A percentile compares a stretch with the other conserved stretches of the same genome.
Evolutionary conservation across 2,113 vertebrate genomes (phyloP).

Genomic region (Epinephelus fuscoguttatus): DNA sequence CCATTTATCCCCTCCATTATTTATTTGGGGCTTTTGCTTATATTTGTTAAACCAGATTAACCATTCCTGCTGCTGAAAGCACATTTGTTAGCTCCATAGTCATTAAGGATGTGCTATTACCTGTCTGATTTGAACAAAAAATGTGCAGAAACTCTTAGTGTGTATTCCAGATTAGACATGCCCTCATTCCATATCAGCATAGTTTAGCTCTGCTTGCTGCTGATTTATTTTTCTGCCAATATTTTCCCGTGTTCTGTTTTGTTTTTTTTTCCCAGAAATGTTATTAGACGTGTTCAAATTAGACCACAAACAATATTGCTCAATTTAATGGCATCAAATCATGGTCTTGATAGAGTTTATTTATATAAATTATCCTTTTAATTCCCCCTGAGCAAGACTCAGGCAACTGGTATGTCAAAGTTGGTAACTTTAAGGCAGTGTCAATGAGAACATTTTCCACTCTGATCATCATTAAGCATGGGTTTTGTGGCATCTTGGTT

Average conservation of each 20-base stretch:
- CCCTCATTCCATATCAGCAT: conserved; percentile 3
- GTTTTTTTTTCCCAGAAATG: background rate
- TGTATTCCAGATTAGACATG: conserved; percentile 29
- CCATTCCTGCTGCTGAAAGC: conserved; percentile 58
- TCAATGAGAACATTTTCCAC: background rate
- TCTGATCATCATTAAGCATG: background rate
- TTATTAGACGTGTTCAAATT: conserved; percentile 6
- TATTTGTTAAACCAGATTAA: conserved; percentile 16
- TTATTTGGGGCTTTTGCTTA: conserved; percentile 40
- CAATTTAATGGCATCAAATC: conserved; percentile 17
- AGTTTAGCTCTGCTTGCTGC: conserved; percentile 12
- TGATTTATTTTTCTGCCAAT: conserved; percentile 17
- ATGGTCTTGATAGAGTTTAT: background rate
- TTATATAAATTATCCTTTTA: background rate
- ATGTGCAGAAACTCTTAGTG: conserved; percentile 3
- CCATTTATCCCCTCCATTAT: conserved; percentile 26
- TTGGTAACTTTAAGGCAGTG: background rate
- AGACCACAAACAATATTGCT: conserved; percentile 20
- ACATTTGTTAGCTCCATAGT: background rate
- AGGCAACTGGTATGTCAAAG: too few relatives aligned
- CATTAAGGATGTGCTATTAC: background rate
- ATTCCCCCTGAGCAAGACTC: background rate
- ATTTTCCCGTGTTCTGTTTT: background rate
- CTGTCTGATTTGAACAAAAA: conserved; percentile 9
- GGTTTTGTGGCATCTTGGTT: background rate